Evolutionary conservation across 2,113 vertebrate species (phyloP).

Genomic region (Lonchura striata): DNA sequence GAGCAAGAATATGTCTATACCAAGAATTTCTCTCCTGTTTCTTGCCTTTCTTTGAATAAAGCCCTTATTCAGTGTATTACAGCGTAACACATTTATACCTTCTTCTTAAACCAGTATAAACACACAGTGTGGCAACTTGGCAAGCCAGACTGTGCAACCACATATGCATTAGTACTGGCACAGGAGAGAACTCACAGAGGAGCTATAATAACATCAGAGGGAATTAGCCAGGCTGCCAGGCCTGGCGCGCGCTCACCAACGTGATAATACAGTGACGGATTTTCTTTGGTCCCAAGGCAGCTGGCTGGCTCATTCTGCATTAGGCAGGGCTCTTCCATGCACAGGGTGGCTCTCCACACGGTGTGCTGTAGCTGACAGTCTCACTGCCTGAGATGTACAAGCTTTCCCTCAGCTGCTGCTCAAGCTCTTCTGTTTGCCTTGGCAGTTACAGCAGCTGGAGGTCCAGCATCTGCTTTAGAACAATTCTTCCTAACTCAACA

Average conservation of each 20-base stretch:
- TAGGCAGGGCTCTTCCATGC: background rate
- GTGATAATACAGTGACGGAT: accelerated
- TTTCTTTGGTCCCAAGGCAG: background rate
- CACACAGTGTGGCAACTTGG: too few relatives aligned
- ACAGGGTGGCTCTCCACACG: accelerated
- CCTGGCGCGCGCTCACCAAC: accelerated
- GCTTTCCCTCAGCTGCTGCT: background rate
- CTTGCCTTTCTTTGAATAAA: background rate
- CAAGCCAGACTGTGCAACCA: background rate
- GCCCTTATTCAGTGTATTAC: background rate
- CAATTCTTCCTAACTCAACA: background rate
- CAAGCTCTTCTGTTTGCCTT: background rate
- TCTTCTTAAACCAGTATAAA: background rate
- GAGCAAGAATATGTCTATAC: background rate
- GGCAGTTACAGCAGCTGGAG: background rate
- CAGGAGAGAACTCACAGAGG: background rate
- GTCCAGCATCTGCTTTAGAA: background rate
- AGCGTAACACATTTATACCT: background rate
- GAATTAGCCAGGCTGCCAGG: background rate
- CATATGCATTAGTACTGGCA: accelerated
- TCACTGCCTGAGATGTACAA: accelerated
- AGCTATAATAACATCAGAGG: accelerated
- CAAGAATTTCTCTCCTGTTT: background rate
- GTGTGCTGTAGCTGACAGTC: accelerated
- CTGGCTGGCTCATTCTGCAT: background rate